Percentiles rank a stretch among this genome's conserved stretches.
Evolutionary conservation across 2,888 invertebrate species (phyloP).

Genomic region (Miltochrista miniata): DNA sequence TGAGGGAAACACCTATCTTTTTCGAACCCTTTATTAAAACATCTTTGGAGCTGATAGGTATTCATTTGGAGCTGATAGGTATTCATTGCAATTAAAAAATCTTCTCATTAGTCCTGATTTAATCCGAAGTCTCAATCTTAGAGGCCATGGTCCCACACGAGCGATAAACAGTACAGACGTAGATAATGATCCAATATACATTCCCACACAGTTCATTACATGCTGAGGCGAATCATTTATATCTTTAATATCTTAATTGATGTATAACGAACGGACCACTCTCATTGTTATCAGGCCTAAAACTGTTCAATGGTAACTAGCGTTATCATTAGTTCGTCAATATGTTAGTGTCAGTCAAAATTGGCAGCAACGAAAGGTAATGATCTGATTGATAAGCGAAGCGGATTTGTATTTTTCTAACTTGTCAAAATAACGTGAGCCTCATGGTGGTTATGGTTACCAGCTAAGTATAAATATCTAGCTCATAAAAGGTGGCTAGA

Average conservation of each 20-base stretch:
- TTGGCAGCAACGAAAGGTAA: neutral
- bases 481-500: too few relatives aligned
- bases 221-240: slow-evolving; percentile 48
- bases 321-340: slow-evolving; percentile 1
- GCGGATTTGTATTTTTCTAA: neutral
- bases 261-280: slow-evolving; percentile 15
- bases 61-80: too few relatives aligned
- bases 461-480: neutral
- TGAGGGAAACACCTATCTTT: too few relatives aligned
- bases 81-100: too few relatives aligned
- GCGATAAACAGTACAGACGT: neutral
- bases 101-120: too few relatives aligned
- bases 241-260: slow-evolving; percentile 49
- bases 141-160: neutral
- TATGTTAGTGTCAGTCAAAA: slow-evolving; percentile 1
- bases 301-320: slow-evolving; percentile 3
- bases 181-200: neutral
- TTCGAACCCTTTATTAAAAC: too few relatives aligned
- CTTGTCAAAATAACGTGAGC: neutral
- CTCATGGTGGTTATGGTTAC: neutral
- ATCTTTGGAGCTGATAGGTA: too few relatives aligned
- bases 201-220: slow-evolving; percentile 5
- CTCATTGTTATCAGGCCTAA: slow-evolving; percentile 10
- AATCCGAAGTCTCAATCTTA: too few relatives aligned
- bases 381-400: neutral